Base-by-base conservation (phyloP, 2,888 invertebrate genomes). In the Caenorhabditis virilis region DNA sequence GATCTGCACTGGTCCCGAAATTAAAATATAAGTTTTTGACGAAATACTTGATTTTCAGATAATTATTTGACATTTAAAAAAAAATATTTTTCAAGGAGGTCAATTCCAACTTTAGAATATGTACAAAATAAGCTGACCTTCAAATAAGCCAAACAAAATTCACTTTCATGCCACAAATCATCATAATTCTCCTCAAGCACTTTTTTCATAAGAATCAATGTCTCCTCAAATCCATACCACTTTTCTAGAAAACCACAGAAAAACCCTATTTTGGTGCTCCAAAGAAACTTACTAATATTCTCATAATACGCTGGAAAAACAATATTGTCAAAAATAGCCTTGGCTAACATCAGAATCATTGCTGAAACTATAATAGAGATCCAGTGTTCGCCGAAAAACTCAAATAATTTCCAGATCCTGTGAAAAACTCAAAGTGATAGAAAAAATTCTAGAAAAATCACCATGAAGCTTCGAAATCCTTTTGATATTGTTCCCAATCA, bases 141-240 rank as follows among this genome's bases (percentile, higher is more conserved):
- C 38, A 64, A 47, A 47, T 51, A 64, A 2, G 64, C 64, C 43
- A 64, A 38, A 50, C 64, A 64, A 25, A 64, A 64, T 39, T 64
- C 58, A 20, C 22, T 35, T 18, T 58, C 58, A 38, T 58, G 58
- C 64, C 64, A 64, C 5, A 64, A 36, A 42, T 59, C 64, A 20
- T 49, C 42, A 35, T 58, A 64, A 30, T 64, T 55, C 2, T 49
- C 55, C 20, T 64, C 64, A 15, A 64, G 43, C 23, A 64, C 42
- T 2, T 27, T 30, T 49, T 64, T 64, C 58, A 53, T 64, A 15
- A 47, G 23, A 1, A 38, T 5, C 23, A 64, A 20, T 15, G 50
- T 59, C 0, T 55, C 46, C 35, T 64, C 64, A 9, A 64, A 39
- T 5, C 58, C 36, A 18, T 49, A 58, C 25, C 50, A 36, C 36